Evolutionary conservation across 2,113 vertebrate species (phyloP).

Genomic region (Aptenodytes patagonicus): DNA sequence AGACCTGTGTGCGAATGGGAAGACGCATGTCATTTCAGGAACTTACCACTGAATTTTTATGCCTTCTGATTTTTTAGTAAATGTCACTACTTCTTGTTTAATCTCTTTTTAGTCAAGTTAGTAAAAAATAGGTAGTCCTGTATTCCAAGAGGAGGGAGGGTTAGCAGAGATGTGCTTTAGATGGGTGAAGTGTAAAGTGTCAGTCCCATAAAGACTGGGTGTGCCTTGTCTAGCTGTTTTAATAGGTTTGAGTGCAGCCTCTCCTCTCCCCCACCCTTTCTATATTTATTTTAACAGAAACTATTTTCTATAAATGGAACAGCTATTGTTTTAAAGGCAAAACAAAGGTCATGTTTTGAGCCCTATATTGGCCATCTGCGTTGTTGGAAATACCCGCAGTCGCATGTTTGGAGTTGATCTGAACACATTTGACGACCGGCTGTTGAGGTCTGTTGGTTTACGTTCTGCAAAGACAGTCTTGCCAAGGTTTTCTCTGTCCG

Average conservation of each 20-base stretch:
- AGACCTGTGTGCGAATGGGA: not conserved
- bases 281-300: not conserved
- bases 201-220: not conserved
- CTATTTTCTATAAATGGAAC: not conserved
- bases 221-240: not conserved
- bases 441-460: not conserved
- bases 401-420: rapidly evolving
- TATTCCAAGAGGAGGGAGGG: not conserved
- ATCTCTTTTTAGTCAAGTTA: not conserved
- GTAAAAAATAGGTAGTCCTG: not conserved
- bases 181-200: not conserved
- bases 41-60: not conserved
- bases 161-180: not conserved
- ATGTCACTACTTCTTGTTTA: not conserved
- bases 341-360: not conserved
- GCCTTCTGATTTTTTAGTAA: not conserved
- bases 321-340: not conserved
- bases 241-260: not conserved
- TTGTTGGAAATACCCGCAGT: not conserved
- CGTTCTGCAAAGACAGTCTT: not conserved
- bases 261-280: not conserved
- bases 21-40: not conserved
- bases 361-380: rapidly evolving
- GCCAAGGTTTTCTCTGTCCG: not conserved
- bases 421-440: not conserved